Base-by-base conservation (phyloP, 2,888 invertebrate species). In the Xanthorhoe designata region DNA sequence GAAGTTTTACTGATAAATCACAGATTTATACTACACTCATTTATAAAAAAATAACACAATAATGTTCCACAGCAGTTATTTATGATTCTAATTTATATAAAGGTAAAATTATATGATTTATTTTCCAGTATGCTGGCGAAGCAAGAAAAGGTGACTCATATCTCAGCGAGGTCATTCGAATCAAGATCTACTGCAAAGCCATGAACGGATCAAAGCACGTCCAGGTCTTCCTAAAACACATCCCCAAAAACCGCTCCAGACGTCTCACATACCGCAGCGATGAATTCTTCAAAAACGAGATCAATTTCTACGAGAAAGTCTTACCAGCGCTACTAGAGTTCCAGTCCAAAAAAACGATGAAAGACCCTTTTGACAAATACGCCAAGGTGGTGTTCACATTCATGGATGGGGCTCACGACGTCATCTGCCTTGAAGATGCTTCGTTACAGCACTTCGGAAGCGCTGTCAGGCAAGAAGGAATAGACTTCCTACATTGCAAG, bases 261-360 rank as follows among this genome's bases (percentile, higher is more conserved):
- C 92, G 95, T 0, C 95, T 95, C 38, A 95, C 96, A 0, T 96
- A 94, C 75, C 92, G 95, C 64, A 95, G 95, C 47, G 78, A 90
- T 2, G 96, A 95, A 55, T 96, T 96, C 80, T 97, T 96, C 77
- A 88, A 89, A 69, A 96, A 96, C 78, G 96, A 97, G 85, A 95
- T 95, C 0, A 86, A 89, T 58, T 96, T 96, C 81, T 97, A 96
- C 81, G 86, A 88, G 47, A 85, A 84, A 70, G 92, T 94, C 1
- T 84, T 95, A 70, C 94, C 94, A 8, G 85, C 74, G 0, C 73
- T 95, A 64, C 75, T 94, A 0, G 78, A 90, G 49, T 94, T 94
- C 61, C 92, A 94, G 75, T 71, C 86, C 0, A 80, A 74, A 0
- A 92, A 88, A 72, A 78, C 81, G 1, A 9, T 91, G 0, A 76